Evolutionary conservation across 2,113 vertebrate genomes (phyloP), one percentile per base, ranked within the genome.

Genomic region (Myiagra hebetior): DNA sequence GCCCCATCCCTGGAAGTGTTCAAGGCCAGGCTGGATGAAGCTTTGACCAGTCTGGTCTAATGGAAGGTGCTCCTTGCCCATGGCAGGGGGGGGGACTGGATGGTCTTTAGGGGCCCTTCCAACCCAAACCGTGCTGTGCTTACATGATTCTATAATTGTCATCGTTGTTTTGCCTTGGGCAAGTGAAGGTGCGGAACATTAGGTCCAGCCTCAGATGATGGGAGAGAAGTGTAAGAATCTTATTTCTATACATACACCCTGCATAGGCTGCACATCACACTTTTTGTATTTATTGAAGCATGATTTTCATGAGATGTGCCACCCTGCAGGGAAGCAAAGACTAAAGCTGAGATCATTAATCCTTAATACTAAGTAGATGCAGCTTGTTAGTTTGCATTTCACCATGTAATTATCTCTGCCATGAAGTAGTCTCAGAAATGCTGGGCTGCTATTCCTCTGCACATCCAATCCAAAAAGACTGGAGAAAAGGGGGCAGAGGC

Each of bases 291-390:
- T 74, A 92, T 11, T 57, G 69, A 63, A 56, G 37, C 53, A 53
- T 24, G 41, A 64, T 92, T 85, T 95, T 64, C 2, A 2, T 70
- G 60, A 82, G 67, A 89, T 91, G 35, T 72, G 17, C 56, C 67
- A 46, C 87, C 84, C 80, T 87, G 52, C 37, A 85, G 95, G 89
- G 65, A 78, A 89, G 86, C 33, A 75, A 59, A 84, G 53, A 72
- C 73, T 84, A 59, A 87, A 93, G 69, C 69, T 63, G 73, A 94
- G 91, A 75, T 72, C 77, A 89, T 92, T 95, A 95, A 92, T 81
- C 87, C 65, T 91, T 84, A 93, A 91, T 87, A 68, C 30, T 56
- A 65, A 95, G 62, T 87, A 87, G 95, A 92, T 81, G 59, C 80
- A 91, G 60, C 89, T 89, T 92, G 84, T 91, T 93, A 82, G 77